A percentile compares a stretch with the other conserved stretches of the same genome.
These are phyloP conservation scores for Melinopterus prodromus DNA, from an alignment of 2,888 invertebrate species.

Conservation along the genomic window DNA sequence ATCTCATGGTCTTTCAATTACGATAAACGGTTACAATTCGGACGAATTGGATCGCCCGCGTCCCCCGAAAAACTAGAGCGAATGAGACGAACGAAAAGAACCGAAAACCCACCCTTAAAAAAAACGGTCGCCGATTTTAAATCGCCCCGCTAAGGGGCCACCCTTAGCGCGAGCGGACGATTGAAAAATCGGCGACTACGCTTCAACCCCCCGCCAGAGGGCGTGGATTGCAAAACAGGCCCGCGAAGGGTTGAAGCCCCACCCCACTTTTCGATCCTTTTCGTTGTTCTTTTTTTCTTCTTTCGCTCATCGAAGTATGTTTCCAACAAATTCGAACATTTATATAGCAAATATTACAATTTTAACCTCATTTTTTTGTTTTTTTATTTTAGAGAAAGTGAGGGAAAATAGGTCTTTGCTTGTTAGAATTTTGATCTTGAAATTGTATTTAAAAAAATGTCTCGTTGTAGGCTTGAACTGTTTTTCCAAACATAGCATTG, in stretches of 20 bases:
- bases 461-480: no score
- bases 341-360: no score
- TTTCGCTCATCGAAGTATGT: no score
- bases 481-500: no score
- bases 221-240: not conserved
- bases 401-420: no score
- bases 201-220: not conserved
- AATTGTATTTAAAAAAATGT: no score
- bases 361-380: no score
- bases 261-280: not conserved
- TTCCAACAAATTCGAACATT: no score
- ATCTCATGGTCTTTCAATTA: not conserved
- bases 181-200: not conserved
- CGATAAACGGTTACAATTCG: not conserved
- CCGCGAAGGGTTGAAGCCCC: not conserved
- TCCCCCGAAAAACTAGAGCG: not conserved
- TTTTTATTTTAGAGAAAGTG: no score
- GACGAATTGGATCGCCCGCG: not conserved
- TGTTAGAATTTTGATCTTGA: no score
- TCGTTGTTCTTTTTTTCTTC: no score
- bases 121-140: not conserved
- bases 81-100: not conserved
- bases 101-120: not conserved
- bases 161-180: no score
- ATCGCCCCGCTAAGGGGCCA: not conserved